Evolutionary conservation across 2,797 vertebrate species (phyloP).

Genomic region (Aselliscus stoliczkanus): DNA sequence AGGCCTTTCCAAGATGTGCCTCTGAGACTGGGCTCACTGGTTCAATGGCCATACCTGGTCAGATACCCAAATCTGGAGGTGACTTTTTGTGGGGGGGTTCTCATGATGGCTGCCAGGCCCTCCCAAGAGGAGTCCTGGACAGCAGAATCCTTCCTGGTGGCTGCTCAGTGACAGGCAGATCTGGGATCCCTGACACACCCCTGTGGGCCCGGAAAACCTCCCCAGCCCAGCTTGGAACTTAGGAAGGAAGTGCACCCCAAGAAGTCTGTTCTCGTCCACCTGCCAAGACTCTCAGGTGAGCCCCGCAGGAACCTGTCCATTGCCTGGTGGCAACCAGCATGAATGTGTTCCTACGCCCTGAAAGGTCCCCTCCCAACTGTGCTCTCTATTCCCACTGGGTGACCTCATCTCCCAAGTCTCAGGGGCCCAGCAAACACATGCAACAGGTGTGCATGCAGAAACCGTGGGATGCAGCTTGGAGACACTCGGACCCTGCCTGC

Average conservation of each 20-base stretch:
- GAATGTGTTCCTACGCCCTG: conserved; percentile 69
- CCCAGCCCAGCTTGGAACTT: conserved; percentile 11
- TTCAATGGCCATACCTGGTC: background rate
- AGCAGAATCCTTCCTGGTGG: background rate
- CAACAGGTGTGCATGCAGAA: conserved; percentile 71
- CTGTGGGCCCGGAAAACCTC: conserved; percentile 36
- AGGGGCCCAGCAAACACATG: conserved; percentile 48
- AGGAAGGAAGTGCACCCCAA: conserved; percentile 26
- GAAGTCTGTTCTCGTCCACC: conserved; percentile 47
- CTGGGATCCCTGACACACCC: conserved; percentile 43
- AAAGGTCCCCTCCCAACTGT: conserved; percentile 71
- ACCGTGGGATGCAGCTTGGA: background rate
- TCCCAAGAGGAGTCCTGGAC: background rate
- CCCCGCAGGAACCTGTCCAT: conserved; percentile 60
- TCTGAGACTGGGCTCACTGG: rapidly evolving
- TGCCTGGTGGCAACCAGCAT: conserved; percentile 75
- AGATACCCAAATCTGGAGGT: conserved; percentile 36
- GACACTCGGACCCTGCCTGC: background rate
- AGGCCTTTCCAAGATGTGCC: background rate
- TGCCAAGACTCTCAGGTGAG: conserved; percentile 60
- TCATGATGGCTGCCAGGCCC: background rate
- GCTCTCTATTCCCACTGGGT: conserved; percentile 66
- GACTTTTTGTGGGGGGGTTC: background rate
- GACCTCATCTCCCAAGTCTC: conserved; percentile 66
- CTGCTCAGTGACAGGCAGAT: background rate